Evolutionary conservation across 2,888 invertebrate species (phyloP), one percentile per base, ranked within the genome.

Genomic region (Pyrrhosoma nymphula): DNA sequence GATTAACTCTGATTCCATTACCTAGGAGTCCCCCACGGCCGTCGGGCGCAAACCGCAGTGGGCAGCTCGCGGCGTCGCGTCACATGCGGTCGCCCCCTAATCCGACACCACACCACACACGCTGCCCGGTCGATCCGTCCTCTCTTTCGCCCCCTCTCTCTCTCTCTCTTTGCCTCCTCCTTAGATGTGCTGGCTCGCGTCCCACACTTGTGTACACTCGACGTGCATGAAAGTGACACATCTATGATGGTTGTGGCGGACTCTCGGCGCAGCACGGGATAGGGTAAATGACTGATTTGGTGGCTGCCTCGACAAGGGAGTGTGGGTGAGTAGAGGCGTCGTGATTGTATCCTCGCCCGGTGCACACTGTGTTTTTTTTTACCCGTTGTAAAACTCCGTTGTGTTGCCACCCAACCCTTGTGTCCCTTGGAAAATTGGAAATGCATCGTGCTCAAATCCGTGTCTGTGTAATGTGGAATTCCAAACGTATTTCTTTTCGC

Each of bases 1-100:
- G 93, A 93, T 93, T 93, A 93, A 93, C 69, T 93, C 93, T 93
- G 93, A 93, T 93, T 93, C 93, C 93, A 93, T 93, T 93, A 93
- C 93, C 55, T 56, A n/a, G 47, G 63, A 39, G 69, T 69, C 91
- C 90, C 63, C 91, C 63, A 63, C 91, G 63, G 60, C 56, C 60
- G 91, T 30, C 91, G n/a, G 60, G 60, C 39, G 63, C 56, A 90
- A 56, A n/a, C 90, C 60, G 35, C 91, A n/a, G 23, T 69, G 69
- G 47, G n/a, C 47, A 39, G 47, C 93, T 47, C 63, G 10, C 30
- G n/a, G 69, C 75, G 69, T 39, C 69, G 63, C 55, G 69, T 16
- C 60, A 60, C 60, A 60, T 60, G 60, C 60, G 60, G 60, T 3
- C 39, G 93, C 47, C 35, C 26, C 39, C 26, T 47, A 47, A 93